Percentiles rank a stretch among this genome's conserved stretches.
Conservation (phyloP, 2,113 vertebrate species). For the Phainopepla nitens region DNA sequence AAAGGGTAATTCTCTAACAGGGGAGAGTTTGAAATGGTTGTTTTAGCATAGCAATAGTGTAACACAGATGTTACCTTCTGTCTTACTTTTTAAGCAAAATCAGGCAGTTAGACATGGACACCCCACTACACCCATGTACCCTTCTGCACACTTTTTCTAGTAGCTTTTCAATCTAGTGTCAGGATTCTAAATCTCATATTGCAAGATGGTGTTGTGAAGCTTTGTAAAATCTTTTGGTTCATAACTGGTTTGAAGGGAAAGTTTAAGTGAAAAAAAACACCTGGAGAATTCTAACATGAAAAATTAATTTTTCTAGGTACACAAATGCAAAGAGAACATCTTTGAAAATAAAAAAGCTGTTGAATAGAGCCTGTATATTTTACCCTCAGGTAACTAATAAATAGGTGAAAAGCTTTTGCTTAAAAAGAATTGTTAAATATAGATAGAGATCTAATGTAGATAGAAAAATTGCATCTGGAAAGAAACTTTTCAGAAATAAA, state of each 20-base stretch:
- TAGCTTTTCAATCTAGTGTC: not conserved
- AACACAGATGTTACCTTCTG: not conserved
- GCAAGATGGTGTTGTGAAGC: not conserved
- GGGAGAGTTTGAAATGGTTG: not conserved
- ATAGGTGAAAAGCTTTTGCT: not conserved
- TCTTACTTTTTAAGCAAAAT: not conserved
- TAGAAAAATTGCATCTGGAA: not conserved
- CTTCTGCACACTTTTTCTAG: not conserved
- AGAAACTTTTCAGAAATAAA: not conserved
- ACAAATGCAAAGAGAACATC: not conserved
- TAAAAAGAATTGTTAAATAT: not conserved
- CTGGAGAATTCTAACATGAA: not conserved
- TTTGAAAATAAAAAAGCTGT: not conserved
- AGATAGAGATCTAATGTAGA: not conserved
- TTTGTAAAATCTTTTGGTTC: not conserved
- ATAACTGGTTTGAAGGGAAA: not conserved
- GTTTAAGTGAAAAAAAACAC: not conserved
- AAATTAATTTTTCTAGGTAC: not conserved
- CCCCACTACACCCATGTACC: accelerated
- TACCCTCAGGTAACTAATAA: not conserved
- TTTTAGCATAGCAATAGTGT: not conserved
- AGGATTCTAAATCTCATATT: not conserved
- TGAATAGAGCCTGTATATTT: not conserved
- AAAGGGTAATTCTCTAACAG: not conserved
- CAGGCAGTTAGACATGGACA: not conserved